A percentile compares a stretch with the other conserved stretches of the same genome.
phyloP scores from a whole-genome alignment of 2,797 vertebrate genomes.

The Urophycis tenuis region DNA sequence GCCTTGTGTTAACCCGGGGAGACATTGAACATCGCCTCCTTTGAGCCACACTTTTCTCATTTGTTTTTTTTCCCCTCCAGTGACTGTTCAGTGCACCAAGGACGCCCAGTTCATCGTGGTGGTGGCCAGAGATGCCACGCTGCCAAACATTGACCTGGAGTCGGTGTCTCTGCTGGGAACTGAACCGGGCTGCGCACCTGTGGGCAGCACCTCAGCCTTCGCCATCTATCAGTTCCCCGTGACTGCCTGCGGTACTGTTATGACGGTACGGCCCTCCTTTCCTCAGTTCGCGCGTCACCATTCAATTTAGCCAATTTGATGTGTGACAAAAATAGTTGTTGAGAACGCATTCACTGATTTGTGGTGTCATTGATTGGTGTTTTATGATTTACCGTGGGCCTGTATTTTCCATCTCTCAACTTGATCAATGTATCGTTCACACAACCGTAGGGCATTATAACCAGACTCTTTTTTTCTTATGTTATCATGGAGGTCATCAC shows the following conservation, averaged over 20 bases:
- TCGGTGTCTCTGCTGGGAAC: slow-evolving; percentile 39
- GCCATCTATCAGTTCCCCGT: slow-evolving; percentile 65
- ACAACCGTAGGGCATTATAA: not conserved
- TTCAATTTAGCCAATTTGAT: not conserved
- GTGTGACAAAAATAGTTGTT: not conserved
- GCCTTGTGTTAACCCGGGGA: not conserved
- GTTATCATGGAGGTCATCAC: not conserved
- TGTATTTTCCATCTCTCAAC: too few species aligned
- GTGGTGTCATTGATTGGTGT: too few species aligned
- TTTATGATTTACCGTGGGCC: too few species aligned
- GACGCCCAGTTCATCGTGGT: slow-evolving; percentile 64
- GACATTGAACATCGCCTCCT: not conserved
- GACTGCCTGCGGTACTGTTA: slow-evolving; percentile 54
- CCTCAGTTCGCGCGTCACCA: too few species aligned
- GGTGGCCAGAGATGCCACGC: slow-evolving; percentile 58
- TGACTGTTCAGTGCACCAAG: slow-evolving; percentile 69
- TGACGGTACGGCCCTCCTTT: slow-evolving; percentile 37
- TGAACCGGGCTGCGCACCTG: slow-evolving; percentile 35
- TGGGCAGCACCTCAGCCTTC: slow-evolving; percentile 50
- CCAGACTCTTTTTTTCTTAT: not conserved
- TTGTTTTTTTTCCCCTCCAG: slow-evolving; percentile 28
- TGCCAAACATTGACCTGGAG: slow-evolving; percentile 51
- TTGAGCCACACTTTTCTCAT: too few species aligned
- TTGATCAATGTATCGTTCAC: too few species aligned
- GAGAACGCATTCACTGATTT: not conserved